Conservation (phyloP, 30 jellyfish, hydroid and myxozoan genomes). For the Sanderia malayensis region DNA sequence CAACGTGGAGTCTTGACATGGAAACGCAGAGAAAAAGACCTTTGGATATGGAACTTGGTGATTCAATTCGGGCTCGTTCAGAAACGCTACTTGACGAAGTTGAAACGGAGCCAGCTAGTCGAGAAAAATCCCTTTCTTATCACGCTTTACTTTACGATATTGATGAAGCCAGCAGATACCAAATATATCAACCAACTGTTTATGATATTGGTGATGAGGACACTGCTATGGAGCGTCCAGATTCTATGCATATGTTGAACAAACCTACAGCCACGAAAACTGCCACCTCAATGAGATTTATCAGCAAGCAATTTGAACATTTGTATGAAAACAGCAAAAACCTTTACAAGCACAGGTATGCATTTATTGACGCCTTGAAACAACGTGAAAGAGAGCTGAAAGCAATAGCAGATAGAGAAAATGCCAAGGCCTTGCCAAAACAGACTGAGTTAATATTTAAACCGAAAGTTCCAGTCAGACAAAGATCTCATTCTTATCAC, state of each 20-base stretch:
- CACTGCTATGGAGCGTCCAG: background rate
- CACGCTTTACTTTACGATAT: constrained; percentile 83
- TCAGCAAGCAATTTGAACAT: constrained; percentile 51
- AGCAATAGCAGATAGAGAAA: constrained; percentile 54
- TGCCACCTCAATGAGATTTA: constrained; percentile 44
- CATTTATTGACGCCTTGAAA: constrained; percentile 36
- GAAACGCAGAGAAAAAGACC: constrained; percentile 38
- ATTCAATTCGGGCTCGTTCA: constrained; percentile 40
- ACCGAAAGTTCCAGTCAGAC: constrained; percentile 48
- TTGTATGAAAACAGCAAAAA: constrained; percentile 55
- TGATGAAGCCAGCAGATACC: constrained; percentile 80
- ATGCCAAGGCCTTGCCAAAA: constrained; percentile 5
- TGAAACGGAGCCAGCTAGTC: constrained; percentile 2
- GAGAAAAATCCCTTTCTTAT: constrained; percentile 63
- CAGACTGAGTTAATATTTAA: constrained; percentile 33
- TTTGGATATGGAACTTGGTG: constrained; percentile 41
- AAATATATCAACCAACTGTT: constrained; percentile 93
- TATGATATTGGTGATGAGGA: constrained; percentile 73
- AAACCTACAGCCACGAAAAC: background rate
- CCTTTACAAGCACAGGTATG: constrained; percentile 38
- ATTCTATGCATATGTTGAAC: background rate
- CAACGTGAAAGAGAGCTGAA: constrained; percentile 59
- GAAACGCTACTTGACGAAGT: constrained; percentile 27
- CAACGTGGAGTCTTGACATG: constrained; percentile 67
- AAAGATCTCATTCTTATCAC: constrained; percentile 36